Evolutionary conservation across 30 jellyfish, hydroid and myxozoan species (phyloP).

Genomic region (Aurelia coerulea): DNA sequence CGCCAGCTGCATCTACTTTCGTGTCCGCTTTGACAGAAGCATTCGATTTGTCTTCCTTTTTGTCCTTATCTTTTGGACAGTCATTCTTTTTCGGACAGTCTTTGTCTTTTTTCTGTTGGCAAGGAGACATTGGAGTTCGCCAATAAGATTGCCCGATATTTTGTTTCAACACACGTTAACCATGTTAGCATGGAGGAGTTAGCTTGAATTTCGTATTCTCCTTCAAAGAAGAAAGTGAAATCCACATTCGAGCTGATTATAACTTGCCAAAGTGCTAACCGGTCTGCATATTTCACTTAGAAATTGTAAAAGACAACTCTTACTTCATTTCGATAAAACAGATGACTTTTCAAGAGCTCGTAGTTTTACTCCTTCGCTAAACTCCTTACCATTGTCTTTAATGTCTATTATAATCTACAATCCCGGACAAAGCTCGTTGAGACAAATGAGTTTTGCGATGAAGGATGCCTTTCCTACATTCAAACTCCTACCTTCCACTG

Average conservation of each 20-base stretch:
- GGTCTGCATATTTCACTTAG: too few relatives aligned
- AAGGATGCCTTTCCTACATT: too few relatives aligned
- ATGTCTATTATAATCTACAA: too few relatives aligned
- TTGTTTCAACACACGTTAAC: not conserved
- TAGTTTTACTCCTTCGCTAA: too few relatives aligned
- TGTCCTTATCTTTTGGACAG: conserved; percentile 29
- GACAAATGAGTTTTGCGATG: too few relatives aligned
- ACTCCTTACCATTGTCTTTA: too few relatives aligned
- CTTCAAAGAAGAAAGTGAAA: conserved; percentile 46
- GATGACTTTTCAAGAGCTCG: too few relatives aligned
- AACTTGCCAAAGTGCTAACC: too few relatives aligned
- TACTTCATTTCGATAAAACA: too few relatives aligned
- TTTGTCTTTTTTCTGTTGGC: conserved; percentile 77
- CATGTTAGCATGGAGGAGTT: conserved; percentile 64
- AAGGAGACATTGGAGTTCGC: conserved; percentile 82
- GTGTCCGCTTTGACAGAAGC: conserved; percentile 75
- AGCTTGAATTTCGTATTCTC: conserved; percentile 78
- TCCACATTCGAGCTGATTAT: conserved; percentile 1
- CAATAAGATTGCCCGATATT: conserved; percentile 66
- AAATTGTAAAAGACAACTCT: too few relatives aligned
- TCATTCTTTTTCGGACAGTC: conserved; percentile 46
- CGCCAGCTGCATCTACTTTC: conserved; percentile 75
- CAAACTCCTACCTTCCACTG: too few relatives aligned
- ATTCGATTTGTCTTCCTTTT: conserved; percentile 58
- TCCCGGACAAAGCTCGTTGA: too few relatives aligned